Evolutionary conservation across 53 echinoderm and acorn worm species (phyloP).

Genomic region (Patiria pectinifera): DNA sequence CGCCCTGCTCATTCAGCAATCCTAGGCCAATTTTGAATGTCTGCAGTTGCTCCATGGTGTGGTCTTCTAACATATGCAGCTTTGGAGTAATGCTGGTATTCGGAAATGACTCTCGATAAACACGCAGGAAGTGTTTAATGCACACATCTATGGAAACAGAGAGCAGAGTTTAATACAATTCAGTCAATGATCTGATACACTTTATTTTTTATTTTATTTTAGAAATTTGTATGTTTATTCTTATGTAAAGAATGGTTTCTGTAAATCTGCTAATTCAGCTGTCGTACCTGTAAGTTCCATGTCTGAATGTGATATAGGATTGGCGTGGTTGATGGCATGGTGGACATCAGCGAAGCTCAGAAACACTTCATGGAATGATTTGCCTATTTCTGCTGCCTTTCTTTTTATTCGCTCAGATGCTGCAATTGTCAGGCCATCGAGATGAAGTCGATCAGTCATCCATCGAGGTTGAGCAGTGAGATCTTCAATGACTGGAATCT

Average conservation of each 20-base stretch:
- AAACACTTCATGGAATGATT: slow-evolving; percentile 16
- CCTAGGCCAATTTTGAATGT: slow-evolving; percentile 37
- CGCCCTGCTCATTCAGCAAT: slow-evolving; percentile 64
- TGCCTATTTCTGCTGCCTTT: slow-evolving; percentile 16
- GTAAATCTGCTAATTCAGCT: background rate
- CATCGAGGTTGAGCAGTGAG: too few species aligned
- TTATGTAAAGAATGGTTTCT: background rate
- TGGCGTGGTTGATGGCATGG: slow-evolving; percentile 14
- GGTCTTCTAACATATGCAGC: slow-evolving; percentile 53
- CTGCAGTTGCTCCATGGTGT: slow-evolving; percentile 31
- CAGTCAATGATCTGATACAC: background rate
- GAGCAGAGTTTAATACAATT: background rate
- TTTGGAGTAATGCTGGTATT: slow-evolving; percentile 50
- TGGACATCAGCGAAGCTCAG: slow-evolving; percentile 24
- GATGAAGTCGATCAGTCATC: too few species aligned
- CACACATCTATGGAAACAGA: slow-evolving; percentile 6
- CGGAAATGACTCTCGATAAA: slow-evolving; percentile 33
- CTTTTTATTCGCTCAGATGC: background rate
- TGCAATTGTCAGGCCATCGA: too few species aligned
- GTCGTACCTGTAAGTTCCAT: background rate
- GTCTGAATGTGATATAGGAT: slow-evolving; percentile 4
- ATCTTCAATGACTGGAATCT: too few species aligned
- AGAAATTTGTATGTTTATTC: background rate
- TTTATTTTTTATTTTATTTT: background rate
- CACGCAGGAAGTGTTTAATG: slow-evolving; percentile 29